Evolutionary conservation across 2,888 invertebrate genomes (phyloP).

Genomic region (Marasmarcha lunaedactyla): DNA sequence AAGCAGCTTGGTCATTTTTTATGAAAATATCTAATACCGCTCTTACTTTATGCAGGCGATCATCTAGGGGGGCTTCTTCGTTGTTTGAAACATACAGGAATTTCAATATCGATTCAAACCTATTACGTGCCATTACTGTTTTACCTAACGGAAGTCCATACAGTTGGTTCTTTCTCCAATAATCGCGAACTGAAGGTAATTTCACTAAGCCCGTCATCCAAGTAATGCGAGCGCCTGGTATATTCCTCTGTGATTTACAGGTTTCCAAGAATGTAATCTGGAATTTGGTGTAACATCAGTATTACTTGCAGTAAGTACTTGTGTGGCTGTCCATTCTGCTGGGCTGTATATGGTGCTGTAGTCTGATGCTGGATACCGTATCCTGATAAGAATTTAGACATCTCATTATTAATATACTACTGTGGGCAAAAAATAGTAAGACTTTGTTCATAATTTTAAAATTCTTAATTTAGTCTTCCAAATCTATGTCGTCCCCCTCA

Average conservation of each 20-base stretch:
- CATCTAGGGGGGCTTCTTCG: not conserved
- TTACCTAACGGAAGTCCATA: not conserved
- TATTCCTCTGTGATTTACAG: not conserved
- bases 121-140: not conserved
- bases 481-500: too few relatives aligned
- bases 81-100: not conserved
- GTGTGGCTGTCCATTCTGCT: too few relatives aligned
- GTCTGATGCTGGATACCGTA: too few relatives aligned
- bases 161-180: not conserved
- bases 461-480: too few relatives aligned
- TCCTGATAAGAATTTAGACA: too few relatives aligned
- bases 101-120: not conserved
- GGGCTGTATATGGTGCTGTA: too few relatives aligned
- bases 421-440: too few relatives aligned
- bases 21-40: too few relatives aligned
- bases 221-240: not conserved
- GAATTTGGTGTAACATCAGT: not conserved
- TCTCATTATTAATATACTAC: too few relatives aligned
- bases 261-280: not conserved
- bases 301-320: too few relatives aligned
- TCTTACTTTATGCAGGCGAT: not conserved
- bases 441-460: too few relatives aligned
- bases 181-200: not conserved
- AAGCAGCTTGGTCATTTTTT: not conserved
- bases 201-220: slow-evolving; percentile 1